These are phyloP conservation scores for Megaceryle torquata DNA, from an alignment of 2,113 vertebrate species.

Conservation along the genomic window DNA sequence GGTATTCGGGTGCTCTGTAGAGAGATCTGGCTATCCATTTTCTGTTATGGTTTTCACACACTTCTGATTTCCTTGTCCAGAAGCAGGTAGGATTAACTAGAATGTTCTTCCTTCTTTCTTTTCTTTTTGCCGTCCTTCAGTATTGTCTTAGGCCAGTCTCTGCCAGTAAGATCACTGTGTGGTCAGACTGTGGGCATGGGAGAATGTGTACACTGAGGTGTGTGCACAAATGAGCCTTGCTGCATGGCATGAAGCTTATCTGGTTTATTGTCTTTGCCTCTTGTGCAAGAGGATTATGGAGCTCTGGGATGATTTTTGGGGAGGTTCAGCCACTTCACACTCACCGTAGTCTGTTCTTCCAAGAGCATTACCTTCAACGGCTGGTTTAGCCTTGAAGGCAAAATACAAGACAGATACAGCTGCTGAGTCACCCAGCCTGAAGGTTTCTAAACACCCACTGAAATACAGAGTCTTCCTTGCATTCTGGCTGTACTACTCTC, in stretches of 20 bases:
- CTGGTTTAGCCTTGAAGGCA: neutral
- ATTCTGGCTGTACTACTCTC: neutral
- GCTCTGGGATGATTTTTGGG: neutral
- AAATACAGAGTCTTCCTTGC: neutral
- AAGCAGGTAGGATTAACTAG: constrained; percentile 63
- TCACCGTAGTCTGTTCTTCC: neutral
- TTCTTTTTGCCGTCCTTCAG: neutral
- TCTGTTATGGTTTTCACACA: constrained; percentile 11
- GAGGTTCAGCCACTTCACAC: neutral
- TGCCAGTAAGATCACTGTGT: neutral
- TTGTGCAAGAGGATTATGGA: neutral
- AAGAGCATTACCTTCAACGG: neutral
- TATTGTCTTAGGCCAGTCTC: neutral
- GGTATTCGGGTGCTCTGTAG: constrained; percentile 8
- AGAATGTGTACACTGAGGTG: neutral
- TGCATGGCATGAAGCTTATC: constrained; percentile 31
- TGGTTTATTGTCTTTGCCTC: neutral
- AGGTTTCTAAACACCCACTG: neutral
- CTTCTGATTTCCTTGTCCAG: constrained; percentile 41
- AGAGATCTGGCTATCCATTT: constrained; percentile 37
- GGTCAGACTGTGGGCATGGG: neutral
- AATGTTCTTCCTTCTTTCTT: neutral
- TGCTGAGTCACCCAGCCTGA: neutral
- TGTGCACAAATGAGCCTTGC: neutral
- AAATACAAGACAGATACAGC: neutral